Base-by-base conservation (phyloP, 2,797 vertebrate species). In the Diplodus sargus region DNA sequence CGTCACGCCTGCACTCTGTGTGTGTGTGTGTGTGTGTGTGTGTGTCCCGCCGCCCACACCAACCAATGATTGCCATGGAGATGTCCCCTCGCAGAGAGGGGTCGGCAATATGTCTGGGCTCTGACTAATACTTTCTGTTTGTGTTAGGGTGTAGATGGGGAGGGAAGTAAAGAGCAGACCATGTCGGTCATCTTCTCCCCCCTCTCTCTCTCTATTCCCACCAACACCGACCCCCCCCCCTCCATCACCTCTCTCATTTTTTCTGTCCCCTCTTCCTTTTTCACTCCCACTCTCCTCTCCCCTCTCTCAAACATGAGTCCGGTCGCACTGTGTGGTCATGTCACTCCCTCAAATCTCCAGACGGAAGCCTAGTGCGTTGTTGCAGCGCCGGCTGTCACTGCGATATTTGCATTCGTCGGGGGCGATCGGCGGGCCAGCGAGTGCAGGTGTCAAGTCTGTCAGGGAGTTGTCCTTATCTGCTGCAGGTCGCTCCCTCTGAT, bases 371-470 rank as follows among this genome's bases (percentile, higher is more conserved):
- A 58, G 76, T 16, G 11, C 75, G 71, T 53, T 76, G 87, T 68
- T 66, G 63, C 82, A 34, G 56, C 18, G 39, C 45, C 3, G 62
- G 59, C 70, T 48, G 57, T 81, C 56, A n/a, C 81, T 48, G 51
- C 3, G 60, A 63, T 72, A 76, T 86, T 86, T 86, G 80, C 80
- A 83, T 89, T 75, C 11, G 25, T 70, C 4, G 22, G 70, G 63
- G 65, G 23, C 18, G 77, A 76, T 66, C 78, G 74, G 73, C 93
- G 93, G 93, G 94, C 92, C 95, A 94, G 92, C 93, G 92, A 95
- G 95, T 91, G 94, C 96, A 96, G 96, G 95, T 97, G 96, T 96
- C 95, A 82, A 25, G 58, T 75, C 69, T 85, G 84, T 86, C 83
- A 84, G 85, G 79, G 80, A 79, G 70, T 76, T 75, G 77, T 87